Percentiles rank a stretch among this genome's conserved stretches.
phyloP scores from a whole-genome alignment of 2,888 invertebrate species.

The Coremacera marginata region DNA sequence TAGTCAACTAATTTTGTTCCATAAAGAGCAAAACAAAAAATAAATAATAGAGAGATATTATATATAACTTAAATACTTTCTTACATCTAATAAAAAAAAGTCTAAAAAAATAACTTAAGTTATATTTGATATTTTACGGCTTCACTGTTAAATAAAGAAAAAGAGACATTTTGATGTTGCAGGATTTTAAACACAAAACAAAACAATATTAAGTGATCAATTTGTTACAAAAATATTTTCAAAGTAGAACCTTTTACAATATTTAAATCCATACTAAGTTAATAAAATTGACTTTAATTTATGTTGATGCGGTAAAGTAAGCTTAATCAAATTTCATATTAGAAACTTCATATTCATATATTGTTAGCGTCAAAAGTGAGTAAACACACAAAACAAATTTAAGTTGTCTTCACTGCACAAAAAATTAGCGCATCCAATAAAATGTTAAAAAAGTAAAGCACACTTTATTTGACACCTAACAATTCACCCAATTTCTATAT shows the following conservation, averaged over 20 bases:
- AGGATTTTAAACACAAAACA: background rate
- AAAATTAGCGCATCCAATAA: too few species aligned
- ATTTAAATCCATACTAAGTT: background rate
- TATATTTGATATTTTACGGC: background rate
- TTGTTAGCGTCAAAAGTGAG: too few species aligned
- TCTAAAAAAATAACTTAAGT: slow-evolving; percentile 6
- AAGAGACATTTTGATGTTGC: slow-evolving; percentile 23
- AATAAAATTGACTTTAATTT: background rate
- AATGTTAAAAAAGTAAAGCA: too few species aligned
- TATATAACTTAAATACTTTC: slow-evolving; percentile 10
- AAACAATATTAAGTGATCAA: background rate
- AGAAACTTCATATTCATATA: background rate
- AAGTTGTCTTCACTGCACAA: too few species aligned
- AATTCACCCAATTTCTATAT: too few species aligned
- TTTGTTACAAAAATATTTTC: background rate
- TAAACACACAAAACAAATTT: too few species aligned
- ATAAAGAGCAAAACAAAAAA: slow-evolving; percentile 7
- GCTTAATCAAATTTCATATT: background rate
- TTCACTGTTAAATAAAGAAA: background rate
- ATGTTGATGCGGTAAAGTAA: too few species aligned
- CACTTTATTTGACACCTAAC: too few species aligned
- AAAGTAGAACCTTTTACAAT: background rate
- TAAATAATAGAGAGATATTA: slow-evolving; percentile 21
- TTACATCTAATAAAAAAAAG: slow-evolving; percentile 17
- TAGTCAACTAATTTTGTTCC: too few species aligned